These are phyloP conservation scores for Leguminivora glycinivorella DNA, from an alignment of 1,140 invertebrate species.

Conservation along the genomic window DNA sequence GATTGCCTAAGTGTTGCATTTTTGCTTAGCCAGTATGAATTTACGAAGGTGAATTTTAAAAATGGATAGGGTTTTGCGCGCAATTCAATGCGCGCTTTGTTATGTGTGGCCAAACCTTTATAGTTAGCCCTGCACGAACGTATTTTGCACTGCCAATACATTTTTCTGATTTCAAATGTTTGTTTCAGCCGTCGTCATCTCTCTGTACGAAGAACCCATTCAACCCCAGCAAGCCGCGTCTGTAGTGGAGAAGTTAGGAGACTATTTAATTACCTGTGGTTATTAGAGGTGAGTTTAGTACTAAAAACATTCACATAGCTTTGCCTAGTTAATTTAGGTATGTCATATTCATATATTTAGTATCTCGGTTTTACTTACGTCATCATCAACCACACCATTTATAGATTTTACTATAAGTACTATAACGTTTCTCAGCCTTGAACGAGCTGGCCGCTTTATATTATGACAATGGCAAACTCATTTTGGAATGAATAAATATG, in stretches of 20 bases:
- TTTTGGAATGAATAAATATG: too few species aligned
- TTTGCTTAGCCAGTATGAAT: too few species aligned
- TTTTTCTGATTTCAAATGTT: conserved; percentile 47
- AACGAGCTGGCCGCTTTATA: not conserved
- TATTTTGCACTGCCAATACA: not conserved
- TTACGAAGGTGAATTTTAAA: too few species aligned
- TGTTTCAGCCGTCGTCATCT: conserved; percentile 91
- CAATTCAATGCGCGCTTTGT: too few species aligned
- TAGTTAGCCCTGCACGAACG: not conserved
- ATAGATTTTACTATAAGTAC: too few species aligned
- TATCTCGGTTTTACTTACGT: not conserved
- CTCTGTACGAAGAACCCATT: conserved; percentile 95
- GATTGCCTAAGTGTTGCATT: too few species aligned
- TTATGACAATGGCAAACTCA: not conserved
- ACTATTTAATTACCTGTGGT: conserved; percentile 96
- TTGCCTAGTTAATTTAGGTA: not conserved
- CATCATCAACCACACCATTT: too few species aligned
- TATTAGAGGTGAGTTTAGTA: conserved; percentile 85
- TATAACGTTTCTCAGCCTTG: not conserved
- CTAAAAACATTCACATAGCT: not conserved
- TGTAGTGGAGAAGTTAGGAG: conserved; percentile 96
- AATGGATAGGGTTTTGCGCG: too few species aligned
- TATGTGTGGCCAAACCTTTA: too few species aligned
- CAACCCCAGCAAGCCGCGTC: conserved; percentile 96
- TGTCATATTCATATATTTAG: not conserved